Evolutionary conservation across 2,888 invertebrate genomes (phyloP), one percentile per base, ranked within the genome.

Genomic region (Junonia oenone): DNA sequence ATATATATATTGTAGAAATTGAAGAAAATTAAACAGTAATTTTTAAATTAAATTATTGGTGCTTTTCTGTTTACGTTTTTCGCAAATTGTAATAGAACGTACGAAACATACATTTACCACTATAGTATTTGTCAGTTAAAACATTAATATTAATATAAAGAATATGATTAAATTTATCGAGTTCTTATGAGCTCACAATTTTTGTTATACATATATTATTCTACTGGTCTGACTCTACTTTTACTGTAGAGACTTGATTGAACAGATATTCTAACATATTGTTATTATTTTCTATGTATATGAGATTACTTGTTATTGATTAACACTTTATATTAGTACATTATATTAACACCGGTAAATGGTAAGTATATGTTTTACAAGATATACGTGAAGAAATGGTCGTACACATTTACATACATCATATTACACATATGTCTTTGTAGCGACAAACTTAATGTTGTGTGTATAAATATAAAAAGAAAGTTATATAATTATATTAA

Each of bases 281-380:
- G 31, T 33, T 33, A 33, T 33, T 2, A 15, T 37, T 52, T 56
- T 55, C 63, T 58, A n/a, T 63, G 55, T 65, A 43, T 68, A 45
- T 35, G 45, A 9, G n/a, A 17, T n/a, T 33, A n/a, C 1, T 45
- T 51, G 31, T 31, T 51, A n/a, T n/a, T n/a, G n/a, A 51, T 37
- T 37, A 37, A 14, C 14, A 33, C 6, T 15, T 15, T 14, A 43
- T 31, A 19, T 51, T 11, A 37, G 4, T 19, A 47, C 22, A 6
- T 31, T 9, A 8, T 40, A 17, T 27, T 6, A 27, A 15, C 17
- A 37, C 14, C 29, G n/a, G 11, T 0, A 8, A 2, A 0, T 3
- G 4, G n/a, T n/a, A n/a, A 6, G 37, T 15, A 14, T 37, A 15
- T 37, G 15, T 37, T 37, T 37, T 14, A 8, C 5, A 3, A 15